phyloP scores from a whole-genome alignment of 2,113 vertebrate species.

The Embiotoca jacksoni region DNA sequence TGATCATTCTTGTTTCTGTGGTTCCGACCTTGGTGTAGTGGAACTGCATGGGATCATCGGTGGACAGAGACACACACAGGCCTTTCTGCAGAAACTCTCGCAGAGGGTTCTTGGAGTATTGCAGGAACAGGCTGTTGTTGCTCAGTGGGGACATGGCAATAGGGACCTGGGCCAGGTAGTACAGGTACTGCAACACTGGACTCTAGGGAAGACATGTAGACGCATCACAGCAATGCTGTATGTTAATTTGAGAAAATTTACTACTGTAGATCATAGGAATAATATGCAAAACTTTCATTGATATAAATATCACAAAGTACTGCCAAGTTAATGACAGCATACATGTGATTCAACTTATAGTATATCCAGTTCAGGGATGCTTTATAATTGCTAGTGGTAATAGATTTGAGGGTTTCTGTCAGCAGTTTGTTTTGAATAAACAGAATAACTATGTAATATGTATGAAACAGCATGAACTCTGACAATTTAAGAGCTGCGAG shows the following conservation, averaged over 20 bases:
- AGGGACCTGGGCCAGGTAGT: conserved; percentile 96
- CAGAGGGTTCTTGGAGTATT: conserved; percentile 97
- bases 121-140: conserved; percentile 97
- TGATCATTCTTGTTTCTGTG: not conserved
- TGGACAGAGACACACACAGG: conserved; percentile 95
- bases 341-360: too few species aligned
- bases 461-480: too few species aligned
- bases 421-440: too few species aligned
- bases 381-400: too few species aligned
- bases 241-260: not conserved
- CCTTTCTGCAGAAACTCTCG: conserved; percentile 97
- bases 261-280: too few species aligned
- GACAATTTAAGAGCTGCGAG: too few species aligned
- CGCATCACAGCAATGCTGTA: not conserved
- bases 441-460: too few species aligned
- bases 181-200: conserved; percentile 97
- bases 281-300: too few species aligned
- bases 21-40: conserved; percentile 96
- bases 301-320: too few species aligned
- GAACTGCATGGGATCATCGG: conserved; percentile 98
- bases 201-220: conserved; percentile 84
- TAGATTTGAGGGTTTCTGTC: too few species aligned
- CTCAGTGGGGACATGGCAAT: conserved; percentile 99
- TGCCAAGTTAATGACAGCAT: too few species aligned
- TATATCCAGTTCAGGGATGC: too few species aligned